phyloP scores from a whole-genome alignment of 2,888 invertebrate species.

The Mactromeris polynyma region DNA sequence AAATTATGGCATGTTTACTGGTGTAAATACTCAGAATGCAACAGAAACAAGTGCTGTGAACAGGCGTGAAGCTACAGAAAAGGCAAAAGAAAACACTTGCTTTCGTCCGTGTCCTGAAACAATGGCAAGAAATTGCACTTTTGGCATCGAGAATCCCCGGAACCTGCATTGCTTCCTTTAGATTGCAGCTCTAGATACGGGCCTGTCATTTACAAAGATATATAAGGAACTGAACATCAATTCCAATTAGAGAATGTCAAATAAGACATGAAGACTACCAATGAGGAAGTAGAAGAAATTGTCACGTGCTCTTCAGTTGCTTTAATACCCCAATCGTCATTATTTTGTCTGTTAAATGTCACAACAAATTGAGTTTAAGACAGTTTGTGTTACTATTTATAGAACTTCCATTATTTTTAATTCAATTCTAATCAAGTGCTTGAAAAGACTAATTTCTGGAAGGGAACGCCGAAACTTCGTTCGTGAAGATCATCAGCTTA shows the following conservation, averaged over 20 bases:
- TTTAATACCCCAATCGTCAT: background rate
- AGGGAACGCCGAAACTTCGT: background rate
- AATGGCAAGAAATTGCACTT: no score
- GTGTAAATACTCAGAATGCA: no score
- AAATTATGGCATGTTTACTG: no score
- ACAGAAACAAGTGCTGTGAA: no score
- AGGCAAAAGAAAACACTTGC: no score
- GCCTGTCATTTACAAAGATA: background rate
- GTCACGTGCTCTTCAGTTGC: background rate
- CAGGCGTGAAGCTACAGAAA: no score
- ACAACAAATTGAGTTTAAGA: background rate
- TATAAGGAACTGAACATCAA: background rate
- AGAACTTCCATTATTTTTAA: background rate
- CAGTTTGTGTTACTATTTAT: background rate
- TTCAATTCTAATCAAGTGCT: background rate
- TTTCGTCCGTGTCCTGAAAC: no score
- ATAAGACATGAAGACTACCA: background rate
- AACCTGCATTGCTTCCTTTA: background rate
- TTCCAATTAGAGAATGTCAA: background rate
- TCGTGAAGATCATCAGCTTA: background rate
- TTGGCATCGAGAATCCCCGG: no score
- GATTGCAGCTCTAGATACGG: background rate
- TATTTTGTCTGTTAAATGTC: background rate
- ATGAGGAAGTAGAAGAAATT: background rate
- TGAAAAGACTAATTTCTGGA: background rate